Conservation (phyloP, 1,140 invertebrate species). For the Lerema accius region DNA sequence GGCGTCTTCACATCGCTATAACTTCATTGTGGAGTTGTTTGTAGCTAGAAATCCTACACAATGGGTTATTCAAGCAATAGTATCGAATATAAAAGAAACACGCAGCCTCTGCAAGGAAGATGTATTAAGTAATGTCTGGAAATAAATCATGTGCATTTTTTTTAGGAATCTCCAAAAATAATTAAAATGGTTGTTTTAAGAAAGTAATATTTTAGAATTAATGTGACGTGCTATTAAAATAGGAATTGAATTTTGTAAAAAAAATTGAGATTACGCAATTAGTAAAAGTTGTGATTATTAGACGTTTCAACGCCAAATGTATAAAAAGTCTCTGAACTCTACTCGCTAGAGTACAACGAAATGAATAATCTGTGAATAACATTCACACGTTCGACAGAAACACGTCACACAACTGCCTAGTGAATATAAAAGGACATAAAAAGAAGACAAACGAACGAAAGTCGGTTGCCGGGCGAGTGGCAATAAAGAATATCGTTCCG, state of each 20-base stretch:
- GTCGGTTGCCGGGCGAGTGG: conserved; percentile 17
- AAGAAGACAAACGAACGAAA: conserved; percentile 30
- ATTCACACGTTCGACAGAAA: conserved; percentile 16
- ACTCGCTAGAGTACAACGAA: too few relatives aligned
- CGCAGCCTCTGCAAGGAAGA: background rate
- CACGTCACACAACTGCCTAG: conserved; percentile 15
- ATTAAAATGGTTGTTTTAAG: too few relatives aligned
- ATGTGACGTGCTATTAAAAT: too few relatives aligned
- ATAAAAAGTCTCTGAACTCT: too few relatives aligned
- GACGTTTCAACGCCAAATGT: too few relatives aligned
- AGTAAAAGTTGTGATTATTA: too few relatives aligned
- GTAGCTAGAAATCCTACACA: conserved; percentile 9
- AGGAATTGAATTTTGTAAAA: too few relatives aligned
- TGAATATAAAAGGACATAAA: conserved; percentile 28
- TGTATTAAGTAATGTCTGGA: conserved; percentile 10
- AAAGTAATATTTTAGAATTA: too few relatives aligned
- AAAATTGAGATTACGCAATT: too few relatives aligned
- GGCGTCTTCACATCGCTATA: conserved; percentile 8
- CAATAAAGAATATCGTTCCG: conserved; percentile 33
- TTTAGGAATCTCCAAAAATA: too few relatives aligned
- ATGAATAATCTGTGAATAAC: conserved; percentile 1
- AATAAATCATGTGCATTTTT: too few relatives aligned
- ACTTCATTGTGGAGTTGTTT: conserved; percentile 1
- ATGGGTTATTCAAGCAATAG: conserved; percentile 6
- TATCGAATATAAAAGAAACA: conserved; percentile 7